phyloP scores from a whole-genome alignment of 1,140 invertebrate genomes.

The Procambarus virginalis region DNA sequence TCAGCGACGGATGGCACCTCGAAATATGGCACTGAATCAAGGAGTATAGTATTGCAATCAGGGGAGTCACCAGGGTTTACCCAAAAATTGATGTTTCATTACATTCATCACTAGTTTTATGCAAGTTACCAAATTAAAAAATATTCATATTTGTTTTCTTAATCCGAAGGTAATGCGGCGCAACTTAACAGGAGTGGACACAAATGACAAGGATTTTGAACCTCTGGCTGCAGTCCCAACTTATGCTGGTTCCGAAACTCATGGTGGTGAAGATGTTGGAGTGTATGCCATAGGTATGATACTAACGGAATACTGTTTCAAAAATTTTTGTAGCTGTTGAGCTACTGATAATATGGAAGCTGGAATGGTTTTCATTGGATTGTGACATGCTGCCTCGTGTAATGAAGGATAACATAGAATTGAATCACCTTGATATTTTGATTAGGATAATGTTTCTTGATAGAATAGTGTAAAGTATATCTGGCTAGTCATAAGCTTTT shows the following conservation, averaged over 20 bases:
- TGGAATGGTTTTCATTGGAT: not conserved
- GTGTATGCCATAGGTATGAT: conserved; percentile 46
- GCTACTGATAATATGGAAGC: not conserved
- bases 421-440: too few species aligned
- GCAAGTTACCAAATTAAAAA: too few species aligned
- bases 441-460: too few species aligned
- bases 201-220: conserved; percentile 77
- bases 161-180: conserved; percentile 74
- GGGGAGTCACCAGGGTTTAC: too few species aligned
- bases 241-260: conserved; percentile 50
- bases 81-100: too few species aligned
- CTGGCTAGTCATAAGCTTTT: too few species aligned
- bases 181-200: conserved; percentile 79
- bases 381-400: not conserved
- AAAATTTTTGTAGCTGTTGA: not conserved
- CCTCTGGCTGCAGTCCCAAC: conserved; percentile 57
- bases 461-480: too few species aligned
- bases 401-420: too few species aligned
- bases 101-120: too few species aligned
- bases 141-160: not conserved
- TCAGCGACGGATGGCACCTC: too few species aligned
- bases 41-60: too few species aligned
- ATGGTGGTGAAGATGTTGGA: conserved; percentile 62
- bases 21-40: too few species aligned
- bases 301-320: not conserved